Base-by-base conservation (phyloP, 2,888 invertebrate species). In the Diadromus collaris region DNA sequence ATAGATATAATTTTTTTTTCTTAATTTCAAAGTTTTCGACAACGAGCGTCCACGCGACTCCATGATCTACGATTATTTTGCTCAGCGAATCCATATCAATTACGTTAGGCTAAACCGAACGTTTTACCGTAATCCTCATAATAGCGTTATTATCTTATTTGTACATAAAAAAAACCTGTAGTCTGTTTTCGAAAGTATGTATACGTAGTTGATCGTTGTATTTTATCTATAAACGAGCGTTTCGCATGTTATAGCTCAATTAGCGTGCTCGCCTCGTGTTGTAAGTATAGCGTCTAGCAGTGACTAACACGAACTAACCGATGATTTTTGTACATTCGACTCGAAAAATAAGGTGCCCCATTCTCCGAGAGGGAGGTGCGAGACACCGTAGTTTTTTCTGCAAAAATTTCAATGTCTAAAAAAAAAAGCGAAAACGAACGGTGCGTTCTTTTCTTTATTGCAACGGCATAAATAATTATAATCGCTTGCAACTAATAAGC, bases 221-320 rank as follows among this genome's bases (percentile, higher is more conserved):
- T 54, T 63, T 38, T 38, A 60, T 46, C 38, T 51, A 58, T 48
- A 67, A 27, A 56, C 74, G 70, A 82, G 79, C 78, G 74, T 83
- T 71, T 76, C 83, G 88, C 89, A 88, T 88, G 87, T 87, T 86
- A 69, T 54, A 76, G 65, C 46, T 65, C 61, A 38, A 74, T 74
- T 84, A 84, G 83, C 82, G 88, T 88, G 87, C 86, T 87, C 88
- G 84, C 84, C 88, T 89, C 88, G 83, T 84, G 87, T 89, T 90
- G 90, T 90, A 89, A 90, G 90, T 88, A 80, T 78, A 83, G 86
- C 87, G 87, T 88, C 86, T 87, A 80, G 79, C 83, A 85, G 71
- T 78, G 78, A 89, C 89, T 90, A 90, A 90, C 90, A 87, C 82
- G 72, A 74, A 83, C 78, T 79, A 79, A 88, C 79, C 72, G 70